Evolutionary conservation across 2,888 invertebrate genomes (phyloP).

Genomic region (Lamellibrachia satsuma): DNA sequence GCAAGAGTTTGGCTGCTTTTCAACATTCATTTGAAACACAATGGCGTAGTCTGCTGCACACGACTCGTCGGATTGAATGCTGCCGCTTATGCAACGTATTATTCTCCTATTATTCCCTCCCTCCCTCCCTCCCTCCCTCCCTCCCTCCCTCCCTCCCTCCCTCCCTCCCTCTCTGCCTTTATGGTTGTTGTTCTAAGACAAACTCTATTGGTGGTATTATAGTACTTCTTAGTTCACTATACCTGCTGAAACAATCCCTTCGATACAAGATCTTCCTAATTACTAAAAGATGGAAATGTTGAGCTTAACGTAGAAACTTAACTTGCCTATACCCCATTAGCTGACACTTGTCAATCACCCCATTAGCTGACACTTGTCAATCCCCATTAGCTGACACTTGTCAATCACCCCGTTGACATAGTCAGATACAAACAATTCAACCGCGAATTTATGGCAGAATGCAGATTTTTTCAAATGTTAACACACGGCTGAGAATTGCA

Average conservation of each 20-base stretch:
- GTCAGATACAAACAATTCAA: not conserved
- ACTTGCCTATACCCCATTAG: too few relatives aligned
- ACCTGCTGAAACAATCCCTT: not conserved
- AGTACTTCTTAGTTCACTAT: not conserved
- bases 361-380: not conserved
- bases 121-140: not conserved
- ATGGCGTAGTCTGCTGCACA: not conserved
- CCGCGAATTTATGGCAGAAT: not conserved
- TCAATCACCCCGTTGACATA: not conserved
- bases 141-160: not conserved
- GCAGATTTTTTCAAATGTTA: not conserved
- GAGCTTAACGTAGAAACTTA: too few relatives aligned
- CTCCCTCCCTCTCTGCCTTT: not conserved
- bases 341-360: too few relatives aligned
- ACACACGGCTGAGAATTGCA: not conserved
- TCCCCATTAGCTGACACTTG: not conserved
- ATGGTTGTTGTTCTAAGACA: not conserved
- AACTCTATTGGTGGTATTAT: not conserved
- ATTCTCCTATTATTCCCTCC: not conserved
- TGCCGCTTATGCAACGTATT: not conserved
- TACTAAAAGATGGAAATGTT: not conserved
- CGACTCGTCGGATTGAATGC: not conserved
- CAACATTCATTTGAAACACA: not conserved
- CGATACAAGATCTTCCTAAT: not conserved
- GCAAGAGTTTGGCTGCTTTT: not conserved